Percentiles rank a stretch among this genome's conserved stretches.
Conservation (phyloP, 2,888 invertebrate genomes). For the Lordiphosa andalusiaca region DNA sequence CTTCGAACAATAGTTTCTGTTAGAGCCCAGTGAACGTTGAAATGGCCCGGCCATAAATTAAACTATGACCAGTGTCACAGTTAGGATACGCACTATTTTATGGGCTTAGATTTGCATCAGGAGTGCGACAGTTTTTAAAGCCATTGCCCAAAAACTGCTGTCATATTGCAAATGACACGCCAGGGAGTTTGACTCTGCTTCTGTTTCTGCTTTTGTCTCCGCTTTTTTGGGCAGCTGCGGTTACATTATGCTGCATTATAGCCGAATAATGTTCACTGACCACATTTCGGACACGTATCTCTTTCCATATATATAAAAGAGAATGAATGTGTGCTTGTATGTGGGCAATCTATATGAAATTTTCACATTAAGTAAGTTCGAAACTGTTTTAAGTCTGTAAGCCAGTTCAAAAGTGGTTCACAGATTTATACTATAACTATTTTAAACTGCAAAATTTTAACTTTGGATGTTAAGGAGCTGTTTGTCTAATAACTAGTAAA, state of each 20-base stretch:
- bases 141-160: constrained; percentile 25
- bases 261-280: constrained; percentile 44
- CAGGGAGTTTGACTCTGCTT: constrained; percentile 36
- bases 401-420: too few species aligned
- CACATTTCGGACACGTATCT: constrained; percentile 41
- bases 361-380: too few species aligned
- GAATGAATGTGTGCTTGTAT: constrained; percentile 2
- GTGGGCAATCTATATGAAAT: not conserved
- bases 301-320: constrained; percentile 1
- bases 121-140: constrained; percentile 15
- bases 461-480: too few species aligned
- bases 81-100: constrained; percentile 1
- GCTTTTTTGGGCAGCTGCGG: too few species aligned
- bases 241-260: constrained; percentile 46
- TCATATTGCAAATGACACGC: constrained; percentile 61
- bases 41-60: constrained; percentile 21
- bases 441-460: too few species aligned
- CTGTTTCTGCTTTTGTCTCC: constrained; percentile 18
- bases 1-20: constrained; percentile 18
- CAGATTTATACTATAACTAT: too few species aligned
- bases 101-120: constrained; percentile 13
- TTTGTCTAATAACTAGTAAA: too few species aligned
- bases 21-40: constrained; percentile 12
- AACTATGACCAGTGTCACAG: not conserved
- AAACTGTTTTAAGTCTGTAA: too few species aligned